A percentile compares a stretch with the other conserved stretches of the same genome.
phyloP scores from a whole-genome alignment of 2,797 vertebrate species.

The Kryptolebias ocellatus region DNA sequence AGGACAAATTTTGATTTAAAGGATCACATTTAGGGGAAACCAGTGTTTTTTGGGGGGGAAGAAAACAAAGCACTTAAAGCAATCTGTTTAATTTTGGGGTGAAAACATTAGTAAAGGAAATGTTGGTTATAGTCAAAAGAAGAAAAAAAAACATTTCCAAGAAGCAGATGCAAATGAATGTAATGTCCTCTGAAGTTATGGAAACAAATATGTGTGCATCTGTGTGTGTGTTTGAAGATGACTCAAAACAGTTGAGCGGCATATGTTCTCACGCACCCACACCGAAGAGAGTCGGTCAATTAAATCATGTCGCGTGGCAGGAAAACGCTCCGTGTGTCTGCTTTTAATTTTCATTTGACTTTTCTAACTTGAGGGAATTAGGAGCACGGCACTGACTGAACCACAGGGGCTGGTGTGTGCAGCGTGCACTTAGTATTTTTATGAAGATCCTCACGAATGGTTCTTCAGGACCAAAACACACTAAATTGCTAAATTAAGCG shows the following conservation, averaged over 20 bases:
- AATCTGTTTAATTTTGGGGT: background rate
- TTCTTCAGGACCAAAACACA: background rate
- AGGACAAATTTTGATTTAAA: constrained; percentile 14
- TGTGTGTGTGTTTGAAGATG: constrained; percentile 10
- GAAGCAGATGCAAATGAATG: constrained; percentile 1
- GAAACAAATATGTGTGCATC: constrained; percentile 18
- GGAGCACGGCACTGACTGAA: background rate
- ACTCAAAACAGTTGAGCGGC: constrained; percentile 21
- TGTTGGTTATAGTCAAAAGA: constrained; percentile 2
- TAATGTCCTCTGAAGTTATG: constrained; percentile 15
- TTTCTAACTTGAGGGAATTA: background rate
- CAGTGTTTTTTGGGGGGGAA: background rate
- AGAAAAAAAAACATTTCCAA: background rate
- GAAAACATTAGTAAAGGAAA: constrained; percentile 6
- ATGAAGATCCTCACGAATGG: background rate
- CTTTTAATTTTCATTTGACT: constrained; percentile 7
- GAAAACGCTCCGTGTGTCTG: constrained; percentile 19
- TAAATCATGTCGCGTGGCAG: constrained; percentile 8
- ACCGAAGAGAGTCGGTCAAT: constrained; percentile 9
- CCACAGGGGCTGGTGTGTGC: background rate
- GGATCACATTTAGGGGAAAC: constrained; percentile 10
- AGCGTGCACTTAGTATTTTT: background rate
- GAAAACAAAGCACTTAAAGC: background rate
- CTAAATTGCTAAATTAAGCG: background rate
- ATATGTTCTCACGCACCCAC: constrained; percentile 15